These are phyloP conservation scores for Luscinia luscinia DNA, from an alignment of 2,797 vertebrate genomes.

Conservation along the genomic window DNA sequence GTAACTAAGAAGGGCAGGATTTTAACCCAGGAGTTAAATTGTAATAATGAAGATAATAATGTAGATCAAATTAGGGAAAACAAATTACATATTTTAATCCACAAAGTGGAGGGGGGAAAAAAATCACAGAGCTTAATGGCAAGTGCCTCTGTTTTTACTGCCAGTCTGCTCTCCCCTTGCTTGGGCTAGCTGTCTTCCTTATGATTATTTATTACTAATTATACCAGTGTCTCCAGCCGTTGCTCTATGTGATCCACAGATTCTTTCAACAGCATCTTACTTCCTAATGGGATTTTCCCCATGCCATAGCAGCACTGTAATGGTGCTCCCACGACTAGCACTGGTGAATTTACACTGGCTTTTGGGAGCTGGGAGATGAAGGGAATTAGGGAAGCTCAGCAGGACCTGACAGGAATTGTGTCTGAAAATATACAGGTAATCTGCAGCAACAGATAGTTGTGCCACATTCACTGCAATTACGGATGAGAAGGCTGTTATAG, in stretches of 20 bases:
- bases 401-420: neutral
- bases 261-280: conserved; percentile 46
- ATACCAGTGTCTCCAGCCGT: neutral
- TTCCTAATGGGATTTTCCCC: conserved; percentile 50
- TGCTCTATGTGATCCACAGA: conserved; percentile 6
- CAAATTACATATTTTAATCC: conserved; percentile 48
- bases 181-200: conserved; percentile 31
- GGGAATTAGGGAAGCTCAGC: conserved; percentile 22
- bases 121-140: neutral
- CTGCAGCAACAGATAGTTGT: neutral
- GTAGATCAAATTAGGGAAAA: conserved; percentile 50
- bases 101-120: neutral
- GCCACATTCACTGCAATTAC: neutral
- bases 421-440: neutral
- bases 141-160: conserved; percentile 4
- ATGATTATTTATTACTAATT: conserved; percentile 59
- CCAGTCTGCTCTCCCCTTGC: neutral
- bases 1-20: conserved; percentile 41
- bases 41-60: conserved; percentile 54
- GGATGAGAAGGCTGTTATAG: neutral
- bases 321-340: neutral
- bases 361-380: neutral
- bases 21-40: conserved; percentile 63
- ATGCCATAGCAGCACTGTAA: neutral
- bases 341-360: conserved; percentile 26